Conservation (phyloP, 2,888 invertebrate species). For the Panopea generosa region DNA sequence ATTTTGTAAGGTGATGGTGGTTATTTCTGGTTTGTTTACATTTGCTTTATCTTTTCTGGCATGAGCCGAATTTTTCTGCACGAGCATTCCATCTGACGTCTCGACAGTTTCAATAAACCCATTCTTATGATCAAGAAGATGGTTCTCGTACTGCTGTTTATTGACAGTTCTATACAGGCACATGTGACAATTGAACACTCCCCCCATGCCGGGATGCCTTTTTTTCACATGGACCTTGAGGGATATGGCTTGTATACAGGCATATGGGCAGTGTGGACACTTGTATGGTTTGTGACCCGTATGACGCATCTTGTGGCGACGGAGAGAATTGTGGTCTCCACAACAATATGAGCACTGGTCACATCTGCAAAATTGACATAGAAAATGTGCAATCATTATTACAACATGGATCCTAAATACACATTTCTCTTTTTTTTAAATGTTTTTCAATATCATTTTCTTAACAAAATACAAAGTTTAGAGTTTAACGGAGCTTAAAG, state of each 20-base stretch:
- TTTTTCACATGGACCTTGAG: slow-evolving; percentile 92
- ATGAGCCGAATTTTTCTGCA: not conserved
- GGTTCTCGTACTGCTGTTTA: slow-evolving; percentile 88
- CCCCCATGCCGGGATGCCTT: slow-evolving; percentile 89
- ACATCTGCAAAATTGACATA: slow-evolving; percentile 87
- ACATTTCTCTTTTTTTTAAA: too few species aligned
- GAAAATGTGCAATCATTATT: not conserved
- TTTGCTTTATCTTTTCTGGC: slow-evolving; percentile 1
- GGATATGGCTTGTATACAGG: slow-evolving; percentile 91
- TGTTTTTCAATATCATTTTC: not conserved
- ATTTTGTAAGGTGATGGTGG: not conserved
- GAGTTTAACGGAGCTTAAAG: not conserved
- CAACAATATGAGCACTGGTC: slow-evolving; percentile 90
- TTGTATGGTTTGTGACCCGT: slow-evolving; percentile 91
- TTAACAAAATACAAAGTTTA: not conserved
- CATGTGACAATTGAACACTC: slow-evolving; percentile 73
- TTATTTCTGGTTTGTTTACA: not conserved
- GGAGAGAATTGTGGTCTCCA: slow-evolving; percentile 92
- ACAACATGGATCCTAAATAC: not conserved
- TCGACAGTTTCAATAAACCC: slow-evolving; percentile 79
- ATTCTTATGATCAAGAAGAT: slow-evolving; percentile 87
- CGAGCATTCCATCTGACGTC: slow-evolving; percentile 13
- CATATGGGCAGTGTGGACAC: slow-evolving; percentile 92
- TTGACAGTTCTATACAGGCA: slow-evolving; percentile 87
- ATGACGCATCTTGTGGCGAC: slow-evolving; percentile 92